Evolutionary conservation across 1,140 invertebrate species (phyloP).

Genomic region (Lordiphosa mommai): DNA sequence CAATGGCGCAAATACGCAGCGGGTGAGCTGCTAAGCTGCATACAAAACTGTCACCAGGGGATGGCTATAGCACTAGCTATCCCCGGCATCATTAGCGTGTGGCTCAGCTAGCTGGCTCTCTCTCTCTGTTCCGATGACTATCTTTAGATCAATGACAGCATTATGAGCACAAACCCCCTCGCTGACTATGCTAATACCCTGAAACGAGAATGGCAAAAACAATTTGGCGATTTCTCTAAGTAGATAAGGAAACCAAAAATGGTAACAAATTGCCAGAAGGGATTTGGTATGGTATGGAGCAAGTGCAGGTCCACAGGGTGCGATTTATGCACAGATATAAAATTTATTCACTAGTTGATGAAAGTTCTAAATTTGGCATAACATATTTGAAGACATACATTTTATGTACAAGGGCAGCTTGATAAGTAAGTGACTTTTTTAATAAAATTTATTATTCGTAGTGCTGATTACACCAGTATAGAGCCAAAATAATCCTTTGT

Average conservation of each 20-base stretch:
- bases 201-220: constrained; percentile 35
- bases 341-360: no score
- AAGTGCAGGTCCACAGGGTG: constrained; percentile 41
- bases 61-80: constrained; percentile 29
- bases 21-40: constrained; percentile 69
- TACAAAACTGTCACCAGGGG: constrained; percentile 45
- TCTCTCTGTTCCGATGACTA: constrained; percentile 39
- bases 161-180: constrained; percentile 17
- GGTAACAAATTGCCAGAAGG: constrained; percentile 65
- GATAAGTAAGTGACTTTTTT: no score
- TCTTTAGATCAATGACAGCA: constrained; percentile 66
- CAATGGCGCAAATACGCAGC: constrained; percentile 76
- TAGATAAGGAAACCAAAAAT: constrained; percentile 75
- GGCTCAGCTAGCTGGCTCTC: constrained; percentile 35
- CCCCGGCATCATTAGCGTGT: constrained; percentile 55
- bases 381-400: no score
- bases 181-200: constrained; percentile 55
- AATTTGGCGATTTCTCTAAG: constrained; percentile 66
- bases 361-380: no score
- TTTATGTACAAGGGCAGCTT: no score
- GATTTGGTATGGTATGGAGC: constrained; percentile 47
- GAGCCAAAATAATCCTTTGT: no score
- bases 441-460: no score
- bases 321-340: constrained; percentile 48
- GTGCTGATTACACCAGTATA: no score